Conservation (phyloP, 1,140 invertebrate genomes). For the Brachionus angularis region DNA sequence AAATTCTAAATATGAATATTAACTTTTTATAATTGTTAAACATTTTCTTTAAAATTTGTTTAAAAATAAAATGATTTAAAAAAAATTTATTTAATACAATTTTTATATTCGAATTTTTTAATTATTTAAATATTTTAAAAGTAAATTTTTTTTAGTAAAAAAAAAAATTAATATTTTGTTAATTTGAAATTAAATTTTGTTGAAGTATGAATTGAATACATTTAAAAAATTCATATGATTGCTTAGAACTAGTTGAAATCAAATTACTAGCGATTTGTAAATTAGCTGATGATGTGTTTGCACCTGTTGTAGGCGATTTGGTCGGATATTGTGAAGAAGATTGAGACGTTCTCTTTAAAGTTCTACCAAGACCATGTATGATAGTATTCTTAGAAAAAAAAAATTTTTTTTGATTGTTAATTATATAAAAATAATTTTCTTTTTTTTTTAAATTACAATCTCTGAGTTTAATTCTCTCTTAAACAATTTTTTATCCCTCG, state of each 20-base stretch:
- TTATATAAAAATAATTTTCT: background rate
- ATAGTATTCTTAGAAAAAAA: constrained; percentile 8
- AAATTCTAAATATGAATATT: too few relatives aligned
- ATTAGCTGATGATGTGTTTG: background rate
- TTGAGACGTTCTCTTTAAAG: background rate
- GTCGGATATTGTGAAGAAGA: constrained; percentile 9
- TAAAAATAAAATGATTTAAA: too few relatives aligned
- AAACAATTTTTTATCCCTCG: constrained; percentile 24
- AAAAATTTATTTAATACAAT: too few relatives aligned
- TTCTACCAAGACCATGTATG: constrained; percentile 16
- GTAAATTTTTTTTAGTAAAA: too few relatives aligned
- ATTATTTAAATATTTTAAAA: too few relatives aligned
- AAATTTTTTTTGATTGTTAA: background rate
- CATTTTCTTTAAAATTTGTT: too few relatives aligned
- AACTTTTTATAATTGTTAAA: too few relatives aligned
- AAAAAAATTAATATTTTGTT: too few relatives aligned
- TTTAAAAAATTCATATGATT: constrained; percentile 32
- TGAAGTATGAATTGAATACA: constrained; percentile 30
- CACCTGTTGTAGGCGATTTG: constrained; percentile 10
- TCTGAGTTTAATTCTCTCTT: constrained; percentile 40
- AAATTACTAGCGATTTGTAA: constrained; percentile 10
- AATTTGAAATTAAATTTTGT: constrained; percentile 19
- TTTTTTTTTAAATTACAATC: background rate
- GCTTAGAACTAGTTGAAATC: constrained; percentile 13
- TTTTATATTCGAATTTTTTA: too few relatives aligned